Conservation (phyloP, 2,113 vertebrate species). For the Columba janthina region DNA sequence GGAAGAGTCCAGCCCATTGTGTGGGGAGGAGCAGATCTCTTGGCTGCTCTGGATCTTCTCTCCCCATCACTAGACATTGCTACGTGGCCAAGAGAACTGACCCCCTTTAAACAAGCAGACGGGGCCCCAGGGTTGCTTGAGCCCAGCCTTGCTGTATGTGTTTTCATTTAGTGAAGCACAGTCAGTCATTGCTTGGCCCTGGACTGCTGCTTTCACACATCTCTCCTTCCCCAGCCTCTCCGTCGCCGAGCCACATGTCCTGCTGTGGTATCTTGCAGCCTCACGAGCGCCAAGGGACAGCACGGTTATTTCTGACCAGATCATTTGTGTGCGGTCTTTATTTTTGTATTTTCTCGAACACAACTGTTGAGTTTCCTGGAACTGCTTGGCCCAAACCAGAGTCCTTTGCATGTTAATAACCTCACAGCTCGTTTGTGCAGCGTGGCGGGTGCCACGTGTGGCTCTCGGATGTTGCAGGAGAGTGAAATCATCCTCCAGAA, state of each 20-base stretch:
- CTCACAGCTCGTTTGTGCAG: background rate
- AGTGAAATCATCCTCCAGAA: slow-evolving; percentile 34
- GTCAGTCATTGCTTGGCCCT: too few relatives aligned
- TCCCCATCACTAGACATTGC: fast-evolving
- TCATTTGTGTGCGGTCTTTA: background rate
- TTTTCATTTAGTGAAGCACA: fast-evolving
- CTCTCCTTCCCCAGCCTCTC: background rate
- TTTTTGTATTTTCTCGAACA: background rate
- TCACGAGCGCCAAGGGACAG: fast-evolving
- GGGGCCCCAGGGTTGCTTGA: background rate
- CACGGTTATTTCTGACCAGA: background rate
- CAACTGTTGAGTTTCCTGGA: slow-evolving; percentile 10
- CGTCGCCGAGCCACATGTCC: fast-evolving
- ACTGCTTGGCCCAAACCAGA: background rate
- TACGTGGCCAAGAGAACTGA: background rate
- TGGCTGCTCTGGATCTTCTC: background rate
- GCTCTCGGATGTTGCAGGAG: slow-evolving; percentile 38
- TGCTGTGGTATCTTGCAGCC: background rate
- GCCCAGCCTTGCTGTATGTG: fast-evolving
- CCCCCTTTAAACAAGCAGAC: background rate
- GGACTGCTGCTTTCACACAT: background rate
- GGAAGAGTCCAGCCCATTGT: background rate
- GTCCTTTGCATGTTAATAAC: background rate
- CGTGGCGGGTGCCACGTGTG: background rate
- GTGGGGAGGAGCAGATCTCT: background rate